Evolutionary conservation across 2,888 invertebrate species (phyloP).

Genomic region (Apamea crenata): DNA sequence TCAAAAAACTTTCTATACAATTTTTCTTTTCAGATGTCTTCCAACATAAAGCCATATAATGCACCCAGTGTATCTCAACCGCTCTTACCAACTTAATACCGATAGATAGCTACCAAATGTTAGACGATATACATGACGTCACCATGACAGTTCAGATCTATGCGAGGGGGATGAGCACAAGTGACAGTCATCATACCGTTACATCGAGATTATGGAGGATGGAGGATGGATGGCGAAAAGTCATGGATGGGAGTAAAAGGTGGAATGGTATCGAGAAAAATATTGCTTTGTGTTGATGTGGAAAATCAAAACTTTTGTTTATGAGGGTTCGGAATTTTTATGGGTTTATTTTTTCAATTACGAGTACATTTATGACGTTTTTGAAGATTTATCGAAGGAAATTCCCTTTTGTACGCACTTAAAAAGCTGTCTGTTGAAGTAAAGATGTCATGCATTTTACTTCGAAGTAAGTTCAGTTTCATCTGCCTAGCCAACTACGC

Average conservation of each 20-base stretch:
- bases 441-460: background rate
- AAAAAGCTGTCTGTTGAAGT: no score
- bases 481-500: no score
- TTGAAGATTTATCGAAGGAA: no score
- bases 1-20: accelerated
- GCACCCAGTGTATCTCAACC: slow-evolving; percentile 66
- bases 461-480: no score
- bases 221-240: slow-evolving; percentile 47
- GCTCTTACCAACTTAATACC: slow-evolving; percentile 80
- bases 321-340: background rate
- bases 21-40: background rate
- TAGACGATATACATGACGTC: slow-evolving; percentile 78
- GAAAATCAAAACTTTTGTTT: background rate
- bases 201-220: slow-evolving; percentile 57
- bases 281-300: slow-evolving; percentile 5
- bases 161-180: slow-evolving; percentile 64
- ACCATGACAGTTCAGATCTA: slow-evolving; percentile 78
- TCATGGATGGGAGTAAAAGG: slow-evolving; percentile 42
- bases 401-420: no score
- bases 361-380: no score
- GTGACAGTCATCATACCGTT: slow-evolving; percentile 71
- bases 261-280: slow-evolving; percentile 20
- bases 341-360: no score
- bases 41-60: background rate
- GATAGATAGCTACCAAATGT: slow-evolving; percentile 87